Percentiles rank a stretch among this genome's conserved stretches.
Evolutionary conservation across 2,888 invertebrate genomes (phyloP).

Genomic region (Serrognathus titanus): DNA sequence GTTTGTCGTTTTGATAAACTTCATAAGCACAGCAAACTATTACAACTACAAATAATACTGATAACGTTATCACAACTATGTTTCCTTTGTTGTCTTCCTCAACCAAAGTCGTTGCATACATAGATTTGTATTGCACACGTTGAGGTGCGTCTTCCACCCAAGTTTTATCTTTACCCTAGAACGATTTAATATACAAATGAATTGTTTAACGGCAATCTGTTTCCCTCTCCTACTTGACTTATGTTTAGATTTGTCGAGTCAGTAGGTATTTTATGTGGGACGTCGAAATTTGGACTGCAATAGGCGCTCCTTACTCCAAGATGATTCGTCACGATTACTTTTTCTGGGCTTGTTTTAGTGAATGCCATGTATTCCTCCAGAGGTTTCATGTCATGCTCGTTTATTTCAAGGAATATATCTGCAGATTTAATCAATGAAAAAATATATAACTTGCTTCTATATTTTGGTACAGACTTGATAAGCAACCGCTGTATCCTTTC

Average conservation of each 20-base stretch:
- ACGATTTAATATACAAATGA: not conserved
- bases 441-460: not conserved
- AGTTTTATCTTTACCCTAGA: constrained; percentile 69
- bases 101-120: constrained; percentile 68
- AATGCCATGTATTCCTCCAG: constrained; percentile 91
- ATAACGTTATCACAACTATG: constrained; percentile 76
- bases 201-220: not conserved
- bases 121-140: constrained; percentile 69
- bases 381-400: constrained; percentile 84
- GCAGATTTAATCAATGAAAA: constrained; percentile 26
- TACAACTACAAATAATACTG: constrained; percentile 69
- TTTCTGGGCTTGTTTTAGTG: constrained; percentile 77
- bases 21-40: constrained; percentile 67
- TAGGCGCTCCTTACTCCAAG: constrained; percentile 83
- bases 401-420: constrained; percentile 86
- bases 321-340: constrained; percentile 82
- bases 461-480: constrained; percentile 69
- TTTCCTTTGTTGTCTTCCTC: constrained; percentile 76
- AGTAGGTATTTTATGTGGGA: constrained; percentile 56
- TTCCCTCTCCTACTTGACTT: constrained; percentile 51
- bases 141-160: constrained; percentile 85
- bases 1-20: constrained; percentile 72
- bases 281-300: constrained; percentile 76
- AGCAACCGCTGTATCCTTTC: constrained; percentile 84
- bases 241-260: constrained; percentile 58